Evolutionary conservation across 2,113 vertebrate genomes (phyloP).

Genomic region (Nerophis ophidion): DNA sequence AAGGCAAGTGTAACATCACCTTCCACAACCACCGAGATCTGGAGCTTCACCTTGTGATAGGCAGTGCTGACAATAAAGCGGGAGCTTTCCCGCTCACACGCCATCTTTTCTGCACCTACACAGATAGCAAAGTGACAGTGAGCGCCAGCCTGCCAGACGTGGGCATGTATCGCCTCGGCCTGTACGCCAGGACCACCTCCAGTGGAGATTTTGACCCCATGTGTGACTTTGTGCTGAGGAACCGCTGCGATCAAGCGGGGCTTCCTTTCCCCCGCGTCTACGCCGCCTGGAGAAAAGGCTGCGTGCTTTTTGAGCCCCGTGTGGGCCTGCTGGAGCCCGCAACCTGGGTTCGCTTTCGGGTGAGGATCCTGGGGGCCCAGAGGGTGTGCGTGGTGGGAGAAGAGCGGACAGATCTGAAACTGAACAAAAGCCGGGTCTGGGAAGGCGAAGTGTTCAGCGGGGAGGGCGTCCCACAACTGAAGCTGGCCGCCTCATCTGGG

Average conservation of each 20-base stretch:
- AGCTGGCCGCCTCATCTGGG: constrained; percentile 58
- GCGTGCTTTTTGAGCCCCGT: constrained; percentile 74
- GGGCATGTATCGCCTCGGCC: constrained; percentile 65
- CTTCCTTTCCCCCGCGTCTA: constrained; percentile 72
- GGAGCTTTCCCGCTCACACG: constrained; percentile 52
- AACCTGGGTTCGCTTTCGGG: constrained; percentile 71
- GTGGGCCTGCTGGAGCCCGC: constrained; percentile 65
- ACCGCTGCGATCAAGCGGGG: constrained; percentile 45
- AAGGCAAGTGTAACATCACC: constrained; percentile 76
- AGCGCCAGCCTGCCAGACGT: constrained; percentile 55
- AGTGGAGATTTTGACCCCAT: constrained; percentile 61
- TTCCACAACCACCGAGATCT: constrained; percentile 48
- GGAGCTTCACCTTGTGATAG: constrained; percentile 50
- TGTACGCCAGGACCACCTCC: constrained; percentile 60
- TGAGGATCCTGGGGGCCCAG: constrained; percentile 68
- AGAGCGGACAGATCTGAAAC: constrained; percentile 57
- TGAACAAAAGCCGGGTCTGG: constrained; percentile 71
- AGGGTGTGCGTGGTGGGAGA: constrained; percentile 65
- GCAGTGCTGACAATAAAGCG: constrained; percentile 38
- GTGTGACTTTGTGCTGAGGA: constrained; percentile 73
- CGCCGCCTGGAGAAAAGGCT: constrained; percentile 72
- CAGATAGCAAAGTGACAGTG: constrained; percentile 71
- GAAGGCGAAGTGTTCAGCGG: constrained; percentile 68
- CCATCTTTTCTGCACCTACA: constrained; percentile 70
- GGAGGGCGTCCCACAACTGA: constrained; percentile 38